Evolutionary conservation across 2,888 invertebrate genomes (phyloP).

Genomic region (Agrochola macilenta): DNA sequence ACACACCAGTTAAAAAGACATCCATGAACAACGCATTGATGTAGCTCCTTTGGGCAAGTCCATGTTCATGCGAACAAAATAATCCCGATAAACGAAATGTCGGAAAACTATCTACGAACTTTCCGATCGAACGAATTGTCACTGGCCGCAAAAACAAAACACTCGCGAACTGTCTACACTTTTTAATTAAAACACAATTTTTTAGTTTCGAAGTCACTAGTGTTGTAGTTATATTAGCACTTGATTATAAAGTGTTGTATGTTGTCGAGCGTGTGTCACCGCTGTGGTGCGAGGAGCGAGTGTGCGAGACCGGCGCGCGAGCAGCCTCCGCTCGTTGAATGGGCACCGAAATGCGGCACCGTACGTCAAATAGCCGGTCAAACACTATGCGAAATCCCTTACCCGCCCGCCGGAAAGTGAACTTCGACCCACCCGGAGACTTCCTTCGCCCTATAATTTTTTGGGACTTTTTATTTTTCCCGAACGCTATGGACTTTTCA

Average conservation of each 20-base stretch:
- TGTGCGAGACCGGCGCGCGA: conserved; percentile 88
- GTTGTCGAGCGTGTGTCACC: conserved; percentile 81
- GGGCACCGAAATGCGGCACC: conserved; percentile 89
- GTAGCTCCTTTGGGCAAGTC: conserved; percentile 88
- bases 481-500: neutral
- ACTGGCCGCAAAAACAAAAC: conserved; percentile 76
- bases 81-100: conserved; percentile 76
- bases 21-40: conserved; percentile 91
- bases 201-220: conserved; percentile 75
- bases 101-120: conserved; percentile 67
- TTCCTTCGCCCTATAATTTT: conserved; percentile 66
- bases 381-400: conserved; percentile 90
- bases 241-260: conserved; percentile 70
- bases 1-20: conserved; percentile 90
- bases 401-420: conserved; percentile 83
- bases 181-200: conserved; percentile 67
- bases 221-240: conserved; percentile 73
- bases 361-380: conserved; percentile 90
- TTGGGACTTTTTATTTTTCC: neutral
- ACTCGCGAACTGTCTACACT: conserved; percentile 73
- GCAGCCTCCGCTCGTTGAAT: conserved; percentile 90
- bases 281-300: conserved; percentile 82
- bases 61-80: conserved; percentile 87
- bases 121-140: conserved; percentile 70
- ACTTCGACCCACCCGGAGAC: conserved; percentile 82